Percentiles rank a stretch among this genome's conserved stretches.
These are phyloP conservation scores for Dicranocentrus wangi DNA, from an alignment of 2,888 invertebrate species.

Conservation along the genomic window DNA sequence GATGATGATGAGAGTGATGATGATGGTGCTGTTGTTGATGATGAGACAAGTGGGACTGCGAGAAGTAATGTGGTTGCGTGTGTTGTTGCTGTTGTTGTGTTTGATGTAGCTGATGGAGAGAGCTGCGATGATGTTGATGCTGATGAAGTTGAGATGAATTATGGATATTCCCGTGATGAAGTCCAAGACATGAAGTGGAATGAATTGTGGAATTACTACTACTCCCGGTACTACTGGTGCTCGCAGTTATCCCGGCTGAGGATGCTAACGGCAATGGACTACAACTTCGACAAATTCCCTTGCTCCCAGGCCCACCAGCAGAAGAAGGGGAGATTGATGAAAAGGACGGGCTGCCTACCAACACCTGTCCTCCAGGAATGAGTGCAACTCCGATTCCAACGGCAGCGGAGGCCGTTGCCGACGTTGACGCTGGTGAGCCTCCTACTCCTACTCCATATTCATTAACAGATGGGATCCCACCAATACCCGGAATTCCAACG, in stretches of 20 bases:
- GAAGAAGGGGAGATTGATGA: background rate
- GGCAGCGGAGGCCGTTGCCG: conserved; percentile 27
- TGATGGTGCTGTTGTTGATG: conserved; percentile 35
- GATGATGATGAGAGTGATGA: conserved; percentile 32
- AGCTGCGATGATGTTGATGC: conserved; percentile 37
- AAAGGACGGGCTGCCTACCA: conserved; percentile 29
- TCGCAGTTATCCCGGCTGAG: background rate
- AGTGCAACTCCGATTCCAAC: conserved; percentile 38
- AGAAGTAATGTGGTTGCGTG: conserved; percentile 36
- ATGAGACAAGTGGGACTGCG: conserved; percentile 35
- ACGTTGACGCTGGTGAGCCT: conserved; percentile 8
- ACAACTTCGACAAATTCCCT: conserved; percentile 41
- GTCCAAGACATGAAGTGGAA: conserved; percentile 53
- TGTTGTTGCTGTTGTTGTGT: conserved; percentile 35
- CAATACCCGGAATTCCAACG: background rate
- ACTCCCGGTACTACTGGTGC: conserved; percentile 18
- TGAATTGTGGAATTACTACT: conserved; percentile 39
- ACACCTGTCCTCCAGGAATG: conserved; percentile 38
- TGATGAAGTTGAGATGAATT: conserved; percentile 26
- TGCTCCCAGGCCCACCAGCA: conserved; percentile 15
- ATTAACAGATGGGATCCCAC: conserved; percentile 2
- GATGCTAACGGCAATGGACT: conserved; percentile 36
- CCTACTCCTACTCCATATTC: conserved; percentile 13
- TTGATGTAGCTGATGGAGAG: conserved; percentile 47
- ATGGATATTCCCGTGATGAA: conserved; percentile 51